Conservation (phyloP, 1,140 invertebrate species). For the Agraylea sexmaculata region DNA sequence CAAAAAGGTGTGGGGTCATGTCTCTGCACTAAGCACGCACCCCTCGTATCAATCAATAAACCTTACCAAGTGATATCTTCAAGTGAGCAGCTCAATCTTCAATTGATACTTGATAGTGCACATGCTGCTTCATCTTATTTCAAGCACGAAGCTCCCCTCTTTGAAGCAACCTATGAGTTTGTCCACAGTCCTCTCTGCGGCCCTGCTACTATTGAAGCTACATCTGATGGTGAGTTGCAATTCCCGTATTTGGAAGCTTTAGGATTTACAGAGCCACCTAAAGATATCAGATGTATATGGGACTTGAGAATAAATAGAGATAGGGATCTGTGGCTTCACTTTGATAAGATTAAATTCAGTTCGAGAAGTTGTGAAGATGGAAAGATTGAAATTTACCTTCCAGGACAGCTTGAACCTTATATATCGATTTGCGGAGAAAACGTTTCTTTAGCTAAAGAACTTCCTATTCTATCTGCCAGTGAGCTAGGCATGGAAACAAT, state of each 20-base stretch:
- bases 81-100: constrained; percentile 64
- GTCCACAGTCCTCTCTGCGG: constrained; percentile 80
- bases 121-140: constrained; percentile 77
- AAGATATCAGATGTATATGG: constrained; percentile 77
- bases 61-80: constrained; percentile 57
- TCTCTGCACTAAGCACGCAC: constrained; percentile 50
- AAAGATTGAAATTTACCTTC: constrained; percentile 69
- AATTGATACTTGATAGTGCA: constrained; percentile 66
- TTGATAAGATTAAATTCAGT: constrained; percentile 75
- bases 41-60: constrained; percentile 38
- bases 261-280: constrained; percentile 60
- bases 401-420: constrained; percentile 54
- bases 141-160: constrained; percentile 67
- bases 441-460: constrained; percentile 59
- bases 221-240: constrained; percentile 69
- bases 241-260: constrained; percentile 76
- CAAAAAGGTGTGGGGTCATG: constrained; percentile 45
- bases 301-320: constrained; percentile 69
- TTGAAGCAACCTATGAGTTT: constrained; percentile 76
- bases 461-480: constrained; percentile 63
- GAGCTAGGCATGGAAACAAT: constrained; percentile 54
- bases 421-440: constrained; percentile 73
- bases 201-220: constrained; percentile 60
- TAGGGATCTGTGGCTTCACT: constrained; percentile 72
- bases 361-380: constrained; percentile 71